phyloP scores from a whole-genome alignment of 2,888 invertebrate genomes.

The Orchesellides sinensis region DNA sequence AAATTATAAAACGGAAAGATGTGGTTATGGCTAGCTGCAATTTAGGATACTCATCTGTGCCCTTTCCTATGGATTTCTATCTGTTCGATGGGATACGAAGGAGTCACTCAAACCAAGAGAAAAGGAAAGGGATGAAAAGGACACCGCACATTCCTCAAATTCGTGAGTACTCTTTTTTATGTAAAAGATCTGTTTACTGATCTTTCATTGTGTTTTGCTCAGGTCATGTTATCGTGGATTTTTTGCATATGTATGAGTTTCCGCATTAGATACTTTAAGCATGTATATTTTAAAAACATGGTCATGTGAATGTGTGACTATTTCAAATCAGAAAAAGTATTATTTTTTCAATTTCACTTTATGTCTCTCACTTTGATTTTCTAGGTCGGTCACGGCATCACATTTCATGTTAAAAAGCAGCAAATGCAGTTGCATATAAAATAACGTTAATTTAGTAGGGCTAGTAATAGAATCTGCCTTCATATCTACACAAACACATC shows the following conservation, averaged over 20 bases:
- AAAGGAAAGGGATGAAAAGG: slow-evolving; percentile 33
- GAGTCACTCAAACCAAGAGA: not conserved
- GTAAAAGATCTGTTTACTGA: slow-evolving; percentile 15
- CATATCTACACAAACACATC: not conserved
- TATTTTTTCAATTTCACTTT: slow-evolving; percentile 50
- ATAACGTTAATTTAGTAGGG: not conserved
- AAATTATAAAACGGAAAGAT: slow-evolving; percentile 39
- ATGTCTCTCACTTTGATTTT: slow-evolving; percentile 42
- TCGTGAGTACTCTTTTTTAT: slow-evolving; percentile 48
- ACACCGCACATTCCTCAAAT: slow-evolving; percentile 42
- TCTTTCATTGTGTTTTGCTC: slow-evolving; percentile 1
- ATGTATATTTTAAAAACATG: too few species aligned
- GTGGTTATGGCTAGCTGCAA: slow-evolving; percentile 60
- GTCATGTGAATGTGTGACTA: too few species aligned
- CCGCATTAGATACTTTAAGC: too few species aligned
- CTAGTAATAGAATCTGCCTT: not conserved
- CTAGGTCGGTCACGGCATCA: slow-evolving; percentile 52
- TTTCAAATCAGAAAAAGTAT: slow-evolving; percentile 2
- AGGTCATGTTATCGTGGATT: slow-evolving; percentile 27
- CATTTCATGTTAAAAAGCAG: slow-evolving; percentile 4
- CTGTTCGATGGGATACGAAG: slow-evolving; percentile 26
- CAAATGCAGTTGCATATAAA: not conserved
- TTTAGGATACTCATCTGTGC: slow-evolving; percentile 63
- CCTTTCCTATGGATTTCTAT: slow-evolving; percentile 37
- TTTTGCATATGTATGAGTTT: too few species aligned